These are phyloP conservation scores for Dicyrtomina minuta DNA, from an alignment of 2,888 invertebrate species.

Conservation along the genomic window DNA sequence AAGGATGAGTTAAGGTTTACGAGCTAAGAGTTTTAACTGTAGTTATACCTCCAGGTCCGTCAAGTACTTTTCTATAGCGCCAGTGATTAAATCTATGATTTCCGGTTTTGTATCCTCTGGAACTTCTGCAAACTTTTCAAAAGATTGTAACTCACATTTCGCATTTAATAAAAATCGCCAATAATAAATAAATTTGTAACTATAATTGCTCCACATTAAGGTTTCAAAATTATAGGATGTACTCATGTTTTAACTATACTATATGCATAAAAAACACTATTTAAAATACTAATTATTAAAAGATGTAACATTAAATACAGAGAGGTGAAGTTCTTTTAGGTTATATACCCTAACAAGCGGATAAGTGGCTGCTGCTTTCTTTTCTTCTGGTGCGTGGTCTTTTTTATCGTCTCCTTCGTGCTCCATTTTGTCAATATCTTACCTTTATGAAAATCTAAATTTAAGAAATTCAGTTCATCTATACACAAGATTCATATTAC, in stretches of 20 bases:
- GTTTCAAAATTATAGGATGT: neutral
- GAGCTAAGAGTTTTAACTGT: no score
- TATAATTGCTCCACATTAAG: neutral
- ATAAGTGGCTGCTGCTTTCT: conserved; percentile 38
- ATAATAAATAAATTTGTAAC: neutral
- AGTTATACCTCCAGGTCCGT: conserved; percentile 46
- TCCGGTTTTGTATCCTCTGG: conserved; percentile 49
- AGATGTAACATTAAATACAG: no score
- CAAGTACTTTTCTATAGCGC: conserved; percentile 44
- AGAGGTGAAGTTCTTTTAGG: no score
- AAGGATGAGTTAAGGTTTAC: no score
- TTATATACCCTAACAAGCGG: conserved; percentile 43
- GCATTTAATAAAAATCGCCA: neutral
- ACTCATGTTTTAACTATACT: neutral
- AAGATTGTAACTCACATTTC: neutral
- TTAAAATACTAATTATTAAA: neutral
- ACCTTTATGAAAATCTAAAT: conserved; percentile 1
- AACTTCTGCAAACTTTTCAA: conserved; percentile 47
- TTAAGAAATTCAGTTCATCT: neutral
- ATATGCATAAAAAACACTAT: neutral
- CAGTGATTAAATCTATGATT: conserved; percentile 48
- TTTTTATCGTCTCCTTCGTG: conserved; percentile 15
- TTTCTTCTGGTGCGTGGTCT: conserved; percentile 27
- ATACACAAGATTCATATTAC: neutral
- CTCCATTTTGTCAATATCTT: conserved; percentile 17